Percentiles rank a stretch among this genome's conserved stretches.
Conservation (phyloP, 2,113 vertebrate species). For the Polypterus bichir region DNA sequence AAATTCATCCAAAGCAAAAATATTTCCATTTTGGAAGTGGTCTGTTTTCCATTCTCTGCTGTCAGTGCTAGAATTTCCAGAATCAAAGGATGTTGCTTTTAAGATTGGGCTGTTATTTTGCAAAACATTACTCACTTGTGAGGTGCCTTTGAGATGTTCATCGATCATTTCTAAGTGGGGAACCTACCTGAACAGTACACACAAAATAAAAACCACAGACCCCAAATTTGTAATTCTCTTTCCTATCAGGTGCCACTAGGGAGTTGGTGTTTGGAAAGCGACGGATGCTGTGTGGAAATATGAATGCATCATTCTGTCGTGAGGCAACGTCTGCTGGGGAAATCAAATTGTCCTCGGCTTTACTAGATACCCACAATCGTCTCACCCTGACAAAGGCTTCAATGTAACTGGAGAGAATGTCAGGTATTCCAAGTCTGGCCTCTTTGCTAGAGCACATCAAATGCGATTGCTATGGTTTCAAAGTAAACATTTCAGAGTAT, state of each 20-base stretch:
- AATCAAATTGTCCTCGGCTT: not conserved
- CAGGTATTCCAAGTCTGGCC: not conserved
- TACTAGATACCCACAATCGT: not conserved
- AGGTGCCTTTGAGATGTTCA: too few species aligned
- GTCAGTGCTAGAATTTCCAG: not conserved
- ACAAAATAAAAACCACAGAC: too few species aligned
- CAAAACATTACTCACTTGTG: too few species aligned
- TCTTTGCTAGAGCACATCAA: conserved; percentile 1
- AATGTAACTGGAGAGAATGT: conserved; percentile 1
- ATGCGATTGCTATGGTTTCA: conserved; percentile 1
- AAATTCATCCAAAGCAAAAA: too few species aligned
- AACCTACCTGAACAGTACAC: too few species aligned
- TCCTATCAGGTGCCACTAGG: conserved; percentile 1
- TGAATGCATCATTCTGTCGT: conserved; percentile 8
- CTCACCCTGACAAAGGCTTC: not conserved
- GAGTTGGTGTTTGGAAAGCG: not conserved
- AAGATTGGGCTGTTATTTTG: not conserved
- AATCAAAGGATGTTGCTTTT: not conserved
- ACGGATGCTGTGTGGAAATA: conserved; percentile 3
- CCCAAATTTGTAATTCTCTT: too few species aligned
- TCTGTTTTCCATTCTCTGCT: not conserved
- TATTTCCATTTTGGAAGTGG: not conserved
- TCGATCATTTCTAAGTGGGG: too few species aligned
- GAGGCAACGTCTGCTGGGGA: conserved; percentile 13
- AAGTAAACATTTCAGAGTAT: conserved; percentile 1